These are phyloP conservation scores for Petrophora chlorosata DNA, from an alignment of 2,888 invertebrate species.

Conservation along the genomic window DNA sequence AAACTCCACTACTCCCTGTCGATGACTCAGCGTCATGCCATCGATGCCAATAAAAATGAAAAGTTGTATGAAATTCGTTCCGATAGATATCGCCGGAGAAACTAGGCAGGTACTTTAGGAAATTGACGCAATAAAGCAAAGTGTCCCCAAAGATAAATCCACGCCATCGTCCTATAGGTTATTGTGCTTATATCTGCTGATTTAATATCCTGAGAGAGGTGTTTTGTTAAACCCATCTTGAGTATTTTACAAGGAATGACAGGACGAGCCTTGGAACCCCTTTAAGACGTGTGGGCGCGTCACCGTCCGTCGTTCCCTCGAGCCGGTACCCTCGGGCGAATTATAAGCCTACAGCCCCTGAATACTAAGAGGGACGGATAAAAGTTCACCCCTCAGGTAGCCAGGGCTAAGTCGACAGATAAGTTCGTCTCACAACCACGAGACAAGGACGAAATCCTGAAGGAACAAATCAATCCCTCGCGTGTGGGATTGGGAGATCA, in stretches of 20 bases:
- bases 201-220: constrained; percentile 28
- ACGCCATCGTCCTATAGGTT: constrained; percentile 18
- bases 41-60: constrained; percentile 45
- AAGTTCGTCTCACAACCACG: constrained; percentile 58
- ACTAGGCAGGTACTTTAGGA: constrained; percentile 43
- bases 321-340: constrained; percentile 67
- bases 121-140: constrained; percentile 42
- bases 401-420: constrained; percentile 73
- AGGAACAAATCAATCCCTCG: constrained; percentile 70
- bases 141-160: constrained; percentile 38
- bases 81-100: constrained; percentile 33
- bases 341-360: constrained; percentile 71
- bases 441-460: constrained; percentile 64
- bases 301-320: constrained; percentile 57
- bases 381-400: constrained; percentile 76
- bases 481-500: constrained; percentile 63
- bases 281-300: constrained; percentile 56
- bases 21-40: constrained; percentile 47
- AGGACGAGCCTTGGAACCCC: constrained; percentile 47
- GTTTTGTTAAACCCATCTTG: constrained; percentile 40
- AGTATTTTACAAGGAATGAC: constrained; percentile 60
- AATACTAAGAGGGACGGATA: constrained; percentile 75
- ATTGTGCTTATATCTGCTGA: constrained; percentile 22
- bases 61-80: constrained; percentile 42
- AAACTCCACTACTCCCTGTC: constrained; percentile 51